These are phyloP conservation scores for Nerophis lumbriciformis DNA, from an alignment of 2,113 vertebrate genomes.

Conservation along the genomic window DNA sequence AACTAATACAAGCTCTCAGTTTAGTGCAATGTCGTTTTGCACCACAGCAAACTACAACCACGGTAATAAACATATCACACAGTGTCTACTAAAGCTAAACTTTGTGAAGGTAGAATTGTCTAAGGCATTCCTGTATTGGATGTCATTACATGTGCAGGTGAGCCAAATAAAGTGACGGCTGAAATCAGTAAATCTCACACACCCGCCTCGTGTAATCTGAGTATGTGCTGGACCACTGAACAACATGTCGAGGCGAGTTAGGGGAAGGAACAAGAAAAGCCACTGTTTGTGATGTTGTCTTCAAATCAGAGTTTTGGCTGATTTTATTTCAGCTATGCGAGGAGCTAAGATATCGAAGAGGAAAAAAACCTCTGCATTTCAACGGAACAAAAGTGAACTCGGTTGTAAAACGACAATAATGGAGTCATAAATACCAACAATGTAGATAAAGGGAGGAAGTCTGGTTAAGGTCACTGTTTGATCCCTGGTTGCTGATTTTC, in stretches of 20 bases:
- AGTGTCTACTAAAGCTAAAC: neutral
- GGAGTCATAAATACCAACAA: slow-evolving; percentile 5
- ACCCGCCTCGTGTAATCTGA: slow-evolving; percentile 1
- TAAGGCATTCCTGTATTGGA: too few species aligned
- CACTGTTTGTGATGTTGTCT: slow-evolving; percentile 15
- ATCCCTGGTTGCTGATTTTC: neutral
- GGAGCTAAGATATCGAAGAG: neutral
- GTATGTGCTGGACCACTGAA: slow-evolving; percentile 30
- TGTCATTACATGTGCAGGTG: neutral
- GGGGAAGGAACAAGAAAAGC: slow-evolving; percentile 22
- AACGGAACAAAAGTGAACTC: neutral
- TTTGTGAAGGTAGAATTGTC: neutral
- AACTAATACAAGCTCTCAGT: too few species aligned
- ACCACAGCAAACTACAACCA: too few species aligned
- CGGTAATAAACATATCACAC: neutral
- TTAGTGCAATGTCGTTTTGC: too few species aligned
- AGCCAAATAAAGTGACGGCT: neutral
- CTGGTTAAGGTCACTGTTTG: neutral
- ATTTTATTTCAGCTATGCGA: neutral
- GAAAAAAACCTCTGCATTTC: neutral
- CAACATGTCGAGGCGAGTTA: slow-evolving; percentile 15
- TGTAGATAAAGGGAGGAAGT: neutral
- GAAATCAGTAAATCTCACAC: slow-evolving; percentile 10
- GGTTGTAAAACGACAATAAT: neutral
- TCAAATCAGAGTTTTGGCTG: slow-evolving; percentile 2